A percentile compares a stretch with the other conserved stretches of the same genome.
phyloP scores from a whole-genome alignment of 2,113 vertebrate species.

The Puffinus mauretanicus region DNA sequence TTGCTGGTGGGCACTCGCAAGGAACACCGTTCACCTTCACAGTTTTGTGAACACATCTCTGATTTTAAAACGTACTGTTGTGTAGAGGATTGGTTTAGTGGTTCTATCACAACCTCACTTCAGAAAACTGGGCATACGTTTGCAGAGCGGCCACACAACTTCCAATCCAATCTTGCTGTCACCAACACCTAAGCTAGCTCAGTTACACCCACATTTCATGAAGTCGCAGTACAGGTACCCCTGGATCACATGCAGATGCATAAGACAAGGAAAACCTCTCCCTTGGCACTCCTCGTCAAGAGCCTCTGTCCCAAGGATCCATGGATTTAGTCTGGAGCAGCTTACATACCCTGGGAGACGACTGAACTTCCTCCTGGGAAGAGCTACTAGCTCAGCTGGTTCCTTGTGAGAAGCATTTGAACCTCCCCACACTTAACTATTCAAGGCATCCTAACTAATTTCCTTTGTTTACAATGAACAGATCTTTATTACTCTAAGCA shows the following conservation, averaged over 20 bases:
- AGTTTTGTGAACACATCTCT: neutral
- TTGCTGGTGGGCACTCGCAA: accelerated
- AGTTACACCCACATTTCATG: neutral
- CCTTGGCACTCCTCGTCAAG: neutral
- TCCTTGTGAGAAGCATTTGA: neutral
- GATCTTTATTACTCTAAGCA: neutral
- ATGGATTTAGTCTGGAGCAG: neutral
- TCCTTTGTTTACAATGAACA: neutral
- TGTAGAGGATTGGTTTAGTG: neutral
- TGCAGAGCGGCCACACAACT: neutral
- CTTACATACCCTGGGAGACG: neutral
- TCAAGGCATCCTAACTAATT: neutral
- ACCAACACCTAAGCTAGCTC: neutral
- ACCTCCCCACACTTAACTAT: neutral
- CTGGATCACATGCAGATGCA: neutral
- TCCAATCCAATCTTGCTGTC: neutral
- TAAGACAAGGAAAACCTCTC: neutral
- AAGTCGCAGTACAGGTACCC: neutral
- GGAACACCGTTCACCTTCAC: neutral
- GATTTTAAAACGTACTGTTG: neutral
- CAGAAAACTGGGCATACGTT: neutral
- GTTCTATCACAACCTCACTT: neutral
- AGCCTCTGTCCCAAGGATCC: neutral
- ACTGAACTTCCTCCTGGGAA: neutral
- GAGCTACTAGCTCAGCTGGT: neutral